A percentile compares a stretch with the other conserved stretches of the same genome.
Evolutionary conservation across 2,888 invertebrate genomes (phyloP).

Genomic region (Acanthoscelides obtectus): DNA sequence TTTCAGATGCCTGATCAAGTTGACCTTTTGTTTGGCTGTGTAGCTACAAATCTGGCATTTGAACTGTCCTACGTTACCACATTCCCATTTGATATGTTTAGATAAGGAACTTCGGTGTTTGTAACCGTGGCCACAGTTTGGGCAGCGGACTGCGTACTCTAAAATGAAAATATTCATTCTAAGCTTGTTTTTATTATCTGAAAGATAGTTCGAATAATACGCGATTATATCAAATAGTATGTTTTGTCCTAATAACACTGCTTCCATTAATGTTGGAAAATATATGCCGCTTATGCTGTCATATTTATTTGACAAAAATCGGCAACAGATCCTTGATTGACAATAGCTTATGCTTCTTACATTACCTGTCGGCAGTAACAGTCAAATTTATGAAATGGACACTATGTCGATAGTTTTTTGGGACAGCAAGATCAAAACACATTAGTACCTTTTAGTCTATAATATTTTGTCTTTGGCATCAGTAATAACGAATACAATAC

Average conservation of each 20-base stretch:
- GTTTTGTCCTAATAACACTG: no score
- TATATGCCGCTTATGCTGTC: no score
- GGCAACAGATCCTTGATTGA: no score
- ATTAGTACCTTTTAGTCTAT: not conserved
- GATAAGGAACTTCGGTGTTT: conserved; percentile 35
- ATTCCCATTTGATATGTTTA: conserved; percentile 23
- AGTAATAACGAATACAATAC: not conserved
- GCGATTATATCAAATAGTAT: not conserved
- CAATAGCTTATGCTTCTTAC: no score
- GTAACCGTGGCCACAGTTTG: conserved; percentile 46
- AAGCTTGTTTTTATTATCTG: not conserved
- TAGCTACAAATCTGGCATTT: conserved; percentile 20
- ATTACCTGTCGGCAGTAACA: no score
- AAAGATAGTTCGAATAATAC: not conserved
- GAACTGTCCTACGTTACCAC: conserved; percentile 26
- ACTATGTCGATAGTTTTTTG: no score
- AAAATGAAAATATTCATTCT: conserved; percentile 4
- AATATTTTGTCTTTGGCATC: not conserved
- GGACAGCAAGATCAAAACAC: no score
- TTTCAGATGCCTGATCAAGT: conserved; percentile 11
- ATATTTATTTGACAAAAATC: no score
- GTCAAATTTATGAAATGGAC: no score
- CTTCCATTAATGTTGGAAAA: no score
- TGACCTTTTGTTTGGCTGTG: conserved; percentile 13
- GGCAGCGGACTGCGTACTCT: conserved; percentile 31